A percentile compares a stretch with the other conserved stretches of the same genome.
Evolutionary conservation across 2,797 vertebrate genomes (phyloP).

Genomic region (Coluber constrictor): DNA sequence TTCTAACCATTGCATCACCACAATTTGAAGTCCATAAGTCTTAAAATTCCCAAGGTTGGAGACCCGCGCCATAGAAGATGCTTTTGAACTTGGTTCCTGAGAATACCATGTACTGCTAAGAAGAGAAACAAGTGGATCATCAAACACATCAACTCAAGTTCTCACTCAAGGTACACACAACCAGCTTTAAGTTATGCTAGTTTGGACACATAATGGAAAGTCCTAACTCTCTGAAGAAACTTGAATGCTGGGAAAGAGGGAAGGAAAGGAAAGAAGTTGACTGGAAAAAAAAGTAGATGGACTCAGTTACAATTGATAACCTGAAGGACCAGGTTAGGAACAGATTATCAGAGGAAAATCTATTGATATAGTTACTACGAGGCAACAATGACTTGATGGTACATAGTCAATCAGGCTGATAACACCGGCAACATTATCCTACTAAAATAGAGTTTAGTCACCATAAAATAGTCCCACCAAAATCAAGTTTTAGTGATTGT

Average conservation of each 20-base stretch:
- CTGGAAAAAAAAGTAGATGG: background rate
- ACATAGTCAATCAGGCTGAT: background rate
- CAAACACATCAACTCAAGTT: background rate
- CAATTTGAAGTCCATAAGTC: background rate
- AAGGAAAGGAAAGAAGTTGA: background rate
- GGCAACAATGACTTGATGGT: background rate
- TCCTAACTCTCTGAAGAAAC: background rate
- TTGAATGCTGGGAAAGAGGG: background rate
- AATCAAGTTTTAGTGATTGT: background rate
- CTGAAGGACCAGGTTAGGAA: background rate
- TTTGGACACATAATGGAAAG: background rate
- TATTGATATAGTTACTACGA: background rate
- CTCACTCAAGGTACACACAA: background rate
- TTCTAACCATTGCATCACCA: too few species aligned
- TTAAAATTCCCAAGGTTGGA: background rate
- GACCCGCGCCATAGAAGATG: background rate
- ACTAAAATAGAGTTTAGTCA: background rate
- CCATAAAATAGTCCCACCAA: background rate
- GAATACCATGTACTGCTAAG: background rate
- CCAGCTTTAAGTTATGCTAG: background rate
- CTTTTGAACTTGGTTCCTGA: background rate
- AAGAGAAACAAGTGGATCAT: background rate
- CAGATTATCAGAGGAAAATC: background rate
- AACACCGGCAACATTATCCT: background rate
- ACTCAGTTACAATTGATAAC: background rate